phyloP scores from a whole-genome alignment of 2,113 vertebrate species.

The Copsychus sechellarum region DNA sequence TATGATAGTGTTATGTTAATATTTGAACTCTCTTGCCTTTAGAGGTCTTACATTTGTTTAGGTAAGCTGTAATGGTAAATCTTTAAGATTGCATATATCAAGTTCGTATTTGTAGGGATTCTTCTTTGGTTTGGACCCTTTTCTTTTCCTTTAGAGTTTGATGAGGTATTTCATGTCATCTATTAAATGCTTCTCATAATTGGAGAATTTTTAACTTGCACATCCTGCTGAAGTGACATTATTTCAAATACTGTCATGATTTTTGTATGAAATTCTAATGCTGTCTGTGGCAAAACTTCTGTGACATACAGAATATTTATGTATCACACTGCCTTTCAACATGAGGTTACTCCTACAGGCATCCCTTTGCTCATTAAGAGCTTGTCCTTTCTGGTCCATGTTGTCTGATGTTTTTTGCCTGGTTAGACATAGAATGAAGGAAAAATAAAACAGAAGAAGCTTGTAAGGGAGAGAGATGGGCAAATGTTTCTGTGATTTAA shows the following conservation, averaged over 20 bases:
- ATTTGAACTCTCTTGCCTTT: background rate
- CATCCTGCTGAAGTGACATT: background rate
- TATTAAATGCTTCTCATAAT: background rate
- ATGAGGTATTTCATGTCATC: background rate
- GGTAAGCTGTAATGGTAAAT: background rate
- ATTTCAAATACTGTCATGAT: background rate
- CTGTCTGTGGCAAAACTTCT: background rate
- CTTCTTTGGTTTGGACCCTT: background rate
- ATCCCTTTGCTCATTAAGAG: background rate
- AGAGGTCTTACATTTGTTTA: background rate
- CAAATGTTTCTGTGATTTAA: background rate
- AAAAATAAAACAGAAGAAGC: background rate
- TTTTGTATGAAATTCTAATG: background rate
- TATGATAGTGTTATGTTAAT: background rate
- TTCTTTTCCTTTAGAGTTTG: background rate
- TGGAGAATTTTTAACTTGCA: background rate
- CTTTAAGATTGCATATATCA: background rate
- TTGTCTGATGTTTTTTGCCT: background rate
- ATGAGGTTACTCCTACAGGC: background rate
- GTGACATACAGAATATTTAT: background rate
- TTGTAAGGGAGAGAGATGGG: background rate
- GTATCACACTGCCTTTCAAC: background rate
- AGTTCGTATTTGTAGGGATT: background rate
- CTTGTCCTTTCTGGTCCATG: background rate
- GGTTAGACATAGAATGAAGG: background rate